phyloP scores from a whole-genome alignment of 2,113 vertebrate genomes.

The Cyprinus carpio region DNA sequence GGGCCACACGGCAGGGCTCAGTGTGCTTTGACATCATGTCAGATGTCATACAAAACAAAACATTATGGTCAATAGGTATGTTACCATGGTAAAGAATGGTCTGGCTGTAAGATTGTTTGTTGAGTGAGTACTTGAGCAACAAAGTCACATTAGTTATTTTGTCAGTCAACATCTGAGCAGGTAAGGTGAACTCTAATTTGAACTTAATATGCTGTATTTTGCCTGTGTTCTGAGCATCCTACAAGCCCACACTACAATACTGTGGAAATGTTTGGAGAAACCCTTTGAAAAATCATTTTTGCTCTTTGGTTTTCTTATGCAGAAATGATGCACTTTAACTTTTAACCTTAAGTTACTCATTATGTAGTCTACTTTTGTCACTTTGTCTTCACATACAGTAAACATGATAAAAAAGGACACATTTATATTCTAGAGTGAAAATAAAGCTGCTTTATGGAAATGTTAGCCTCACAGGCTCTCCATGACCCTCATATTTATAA shows the following conservation, averaged over 20 bases:
- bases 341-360: background rate
- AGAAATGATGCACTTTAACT: background rate
- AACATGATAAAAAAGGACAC: background rate
- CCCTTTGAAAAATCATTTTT: background rate
- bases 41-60: background rate
- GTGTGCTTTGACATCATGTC: background rate
- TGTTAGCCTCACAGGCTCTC: background rate
- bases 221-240: too few species aligned
- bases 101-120: background rate
- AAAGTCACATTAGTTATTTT: too few species aligned
- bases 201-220: too few species aligned
- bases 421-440: constrained; percentile 4
- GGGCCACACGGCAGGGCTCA: background rate
- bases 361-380: background rate
- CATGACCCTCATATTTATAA: background rate
- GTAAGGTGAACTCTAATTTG: too few species aligned
- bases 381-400: background rate
- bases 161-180: too few species aligned
- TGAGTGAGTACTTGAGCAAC: too few species aligned
- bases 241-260: background rate
- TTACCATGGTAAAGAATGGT: background rate
- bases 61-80: background rate
- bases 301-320: background rate
- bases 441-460: background rate
- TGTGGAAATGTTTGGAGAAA: background rate